Percentiles rank a stretch among this genome's conserved stretches.
phyloP scores from a whole-genome alignment of 2,797 vertebrate genomes.

The Ctenosaura bakeri region DNA sequence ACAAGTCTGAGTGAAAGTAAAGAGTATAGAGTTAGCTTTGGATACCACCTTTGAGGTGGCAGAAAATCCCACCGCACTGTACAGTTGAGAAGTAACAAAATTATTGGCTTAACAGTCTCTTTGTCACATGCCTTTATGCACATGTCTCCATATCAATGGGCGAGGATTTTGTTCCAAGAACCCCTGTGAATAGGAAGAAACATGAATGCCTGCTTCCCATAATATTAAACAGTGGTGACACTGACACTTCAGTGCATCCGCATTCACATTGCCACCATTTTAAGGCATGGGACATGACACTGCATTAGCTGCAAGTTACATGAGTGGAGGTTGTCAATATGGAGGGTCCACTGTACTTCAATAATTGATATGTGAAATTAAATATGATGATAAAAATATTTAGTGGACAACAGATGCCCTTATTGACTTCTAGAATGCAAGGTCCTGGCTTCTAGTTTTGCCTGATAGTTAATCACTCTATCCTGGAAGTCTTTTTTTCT shows the following conservation, averaged over 20 bases:
- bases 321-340: too few relatives aligned
- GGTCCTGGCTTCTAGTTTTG: not conserved
- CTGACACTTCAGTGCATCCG: too few relatives aligned
- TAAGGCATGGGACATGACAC: too few relatives aligned
- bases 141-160: too few relatives aligned
- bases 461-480: not conserved
- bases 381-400: slow-evolving; percentile 5
- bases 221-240: too few relatives aligned
- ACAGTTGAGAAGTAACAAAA: not conserved
- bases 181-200: too few relatives aligned
- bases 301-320: too few relatives aligned
- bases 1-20: not conserved
- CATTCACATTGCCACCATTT: too few relatives aligned
- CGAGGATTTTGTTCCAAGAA: too few relatives aligned
- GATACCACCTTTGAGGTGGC: not conserved
- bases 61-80: not conserved
- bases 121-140: not conserved
- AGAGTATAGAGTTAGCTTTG: not conserved
- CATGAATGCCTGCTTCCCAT: too few relatives aligned
- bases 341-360: not conserved
- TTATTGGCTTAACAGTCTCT: not conserved
- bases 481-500: not conserved
- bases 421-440: not conserved
- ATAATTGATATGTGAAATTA: not conserved
- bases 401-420: not conserved